Percentiles rank a stretch among this genome's conserved stretches.
Conservation (phyloP, 2,888 invertebrate genomes). For the Meiosimyza platycephala region DNA sequence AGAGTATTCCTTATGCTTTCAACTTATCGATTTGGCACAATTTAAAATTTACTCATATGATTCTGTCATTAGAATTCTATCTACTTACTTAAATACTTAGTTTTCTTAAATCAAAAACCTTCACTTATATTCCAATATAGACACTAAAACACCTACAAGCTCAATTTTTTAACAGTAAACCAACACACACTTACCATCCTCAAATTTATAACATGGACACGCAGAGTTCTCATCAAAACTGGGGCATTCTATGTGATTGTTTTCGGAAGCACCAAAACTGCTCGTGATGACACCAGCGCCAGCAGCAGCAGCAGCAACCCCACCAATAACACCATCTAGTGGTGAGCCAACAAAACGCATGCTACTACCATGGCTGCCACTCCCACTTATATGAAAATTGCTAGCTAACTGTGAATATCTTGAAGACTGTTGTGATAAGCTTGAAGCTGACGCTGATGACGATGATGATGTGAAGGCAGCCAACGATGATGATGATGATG, state of each 20-base stretch:
- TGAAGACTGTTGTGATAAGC: conserved; percentile 24
- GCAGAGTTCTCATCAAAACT: conserved; percentile 81
- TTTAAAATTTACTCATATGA: too few species aligned
- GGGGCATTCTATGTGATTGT: conserved; percentile 72
- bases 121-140: background rate
- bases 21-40: too few species aligned
- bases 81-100: too few species aligned
- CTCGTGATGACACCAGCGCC: conserved; percentile 32
- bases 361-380: conserved; percentile 37
- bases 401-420: conserved; percentile 31
- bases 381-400: conserved; percentile 35
- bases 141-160: background rate
- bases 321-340: conserved; percentile 33
- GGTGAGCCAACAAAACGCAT: conserved; percentile 44
- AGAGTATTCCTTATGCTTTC: too few species aligned
- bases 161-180: background rate
- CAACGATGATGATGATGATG: background rate
- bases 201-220: conserved; percentile 93
- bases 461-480: conserved; percentile 39
- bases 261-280: conserved; percentile 44
- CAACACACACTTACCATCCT: conserved; percentile 75
- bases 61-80: too few species aligned
- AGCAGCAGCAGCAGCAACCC: conserved; percentile 9
- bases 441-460: conserved; percentile 32
- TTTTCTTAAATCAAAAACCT: too few species aligned